A percentile compares a stretch with the other conserved stretches of the same genome.
These are phyloP conservation scores for Pachyseris speciosa DNA, from an alignment of 64 coral and sea anemone species.

Conservation along the genomic window DNA sequence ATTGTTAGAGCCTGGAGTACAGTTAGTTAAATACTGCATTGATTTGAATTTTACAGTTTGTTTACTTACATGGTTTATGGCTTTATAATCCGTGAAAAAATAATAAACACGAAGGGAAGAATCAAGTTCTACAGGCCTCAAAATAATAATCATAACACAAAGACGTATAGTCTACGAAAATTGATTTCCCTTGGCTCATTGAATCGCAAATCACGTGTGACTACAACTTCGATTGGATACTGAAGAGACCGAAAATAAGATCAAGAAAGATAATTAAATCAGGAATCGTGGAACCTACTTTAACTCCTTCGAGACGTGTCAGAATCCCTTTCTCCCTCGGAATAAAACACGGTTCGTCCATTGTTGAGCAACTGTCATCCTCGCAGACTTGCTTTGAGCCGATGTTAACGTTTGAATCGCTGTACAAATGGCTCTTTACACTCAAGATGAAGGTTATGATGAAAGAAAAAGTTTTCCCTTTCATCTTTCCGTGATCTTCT, in stretches of 20 bases:
- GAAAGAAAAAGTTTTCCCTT: neutral
- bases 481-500: neutral
- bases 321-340: constrained; percentile 15
- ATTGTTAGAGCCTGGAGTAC: too few species aligned
- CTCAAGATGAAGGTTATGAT: neutral
- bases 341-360: constrained; percentile 22
- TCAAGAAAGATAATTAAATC: too few species aligned
- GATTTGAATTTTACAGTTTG: too few species aligned
- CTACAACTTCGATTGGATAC: neutral
- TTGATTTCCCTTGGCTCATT: neutral
- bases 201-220: neutral
- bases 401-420: neutral
- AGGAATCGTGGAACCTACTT: neutral
- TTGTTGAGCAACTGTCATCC: constrained; percentile 5
- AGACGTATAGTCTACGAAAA: neutral
- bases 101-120: neutral
- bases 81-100: too few species aligned
- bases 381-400: neutral
- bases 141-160: neutral
- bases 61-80: too few species aligned
- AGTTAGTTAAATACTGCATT: too few species aligned
- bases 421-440: neutral
- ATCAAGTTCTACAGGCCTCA: neutral
- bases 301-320: constrained; percentile 30
- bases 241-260: too few species aligned